A percentile compares a stretch with the other conserved stretches of the same genome.
Evolutionary conservation across 2,797 vertebrate species (phyloP).

Genomic region (Amazona finschi): DNA sequence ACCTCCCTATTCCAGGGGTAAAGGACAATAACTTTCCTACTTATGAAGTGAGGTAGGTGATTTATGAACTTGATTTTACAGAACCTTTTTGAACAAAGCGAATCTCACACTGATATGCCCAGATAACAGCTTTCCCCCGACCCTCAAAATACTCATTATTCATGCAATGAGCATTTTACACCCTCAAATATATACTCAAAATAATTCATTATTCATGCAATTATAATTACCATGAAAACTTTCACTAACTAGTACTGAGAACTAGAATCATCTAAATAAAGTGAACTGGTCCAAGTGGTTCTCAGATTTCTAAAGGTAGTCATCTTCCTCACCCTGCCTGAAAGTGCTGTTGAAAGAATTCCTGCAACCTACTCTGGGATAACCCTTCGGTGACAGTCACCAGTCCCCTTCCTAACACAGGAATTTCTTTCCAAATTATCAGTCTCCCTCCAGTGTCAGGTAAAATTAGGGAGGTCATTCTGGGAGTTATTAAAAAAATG

Average conservation of each 20-base stretch:
- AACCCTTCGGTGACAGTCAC: accelerated
- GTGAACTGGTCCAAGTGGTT: neutral
- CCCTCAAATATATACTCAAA: neutral
- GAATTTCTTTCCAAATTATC: neutral
- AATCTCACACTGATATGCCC: neutral
- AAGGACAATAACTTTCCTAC: neutral
- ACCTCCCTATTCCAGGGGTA: neutral
- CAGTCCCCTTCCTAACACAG: neutral
- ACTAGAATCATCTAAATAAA: neutral
- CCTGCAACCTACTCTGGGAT: neutral
- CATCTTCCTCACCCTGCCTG: neutral
- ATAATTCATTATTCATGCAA: neutral
- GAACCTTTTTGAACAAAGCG: neutral
- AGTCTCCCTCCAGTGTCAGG: neutral
- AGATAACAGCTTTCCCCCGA: neutral
- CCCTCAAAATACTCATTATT: neutral
- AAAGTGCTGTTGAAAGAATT: neutral
- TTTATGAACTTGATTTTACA: neutral
- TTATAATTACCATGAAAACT: neutral
- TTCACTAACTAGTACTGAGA: neutral
- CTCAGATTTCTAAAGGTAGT: neutral
- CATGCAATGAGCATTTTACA: neutral
- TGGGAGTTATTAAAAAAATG: neutral
- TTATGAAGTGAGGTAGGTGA: neutral
- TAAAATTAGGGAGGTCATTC: neutral